Evolutionary conservation across 2,113 vertebrate genomes (phyloP).

Genomic region (Serinus canaria): DNA sequence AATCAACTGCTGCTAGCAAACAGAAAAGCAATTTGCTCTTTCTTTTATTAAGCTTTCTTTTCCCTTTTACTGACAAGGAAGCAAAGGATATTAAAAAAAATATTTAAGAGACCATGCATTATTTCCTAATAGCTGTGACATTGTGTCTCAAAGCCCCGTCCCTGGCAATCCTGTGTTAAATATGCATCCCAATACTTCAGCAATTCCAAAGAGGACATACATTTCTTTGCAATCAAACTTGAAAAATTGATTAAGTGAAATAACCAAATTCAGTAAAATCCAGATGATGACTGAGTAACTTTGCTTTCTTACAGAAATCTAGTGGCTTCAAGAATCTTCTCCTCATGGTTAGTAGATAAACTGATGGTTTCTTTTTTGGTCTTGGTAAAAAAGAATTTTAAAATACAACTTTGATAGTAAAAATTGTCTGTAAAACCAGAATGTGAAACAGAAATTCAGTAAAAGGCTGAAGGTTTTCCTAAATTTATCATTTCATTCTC

Average conservation of each 20-base stretch:
- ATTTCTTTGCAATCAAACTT: neutral
- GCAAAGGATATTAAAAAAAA: neutral
- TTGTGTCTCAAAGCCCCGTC: neutral
- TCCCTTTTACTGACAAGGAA: neutral
- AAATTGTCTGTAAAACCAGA: conserved; percentile 11
- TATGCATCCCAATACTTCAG: neutral
- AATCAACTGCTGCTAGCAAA: neutral
- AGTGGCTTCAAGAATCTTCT: neutral
- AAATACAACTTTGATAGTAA: conserved; percentile 18
- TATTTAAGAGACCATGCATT: neutral
- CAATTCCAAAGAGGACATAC: neutral
- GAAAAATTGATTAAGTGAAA: neutral
- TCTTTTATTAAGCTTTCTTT: conserved; percentile 12
- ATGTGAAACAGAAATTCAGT: neutral
- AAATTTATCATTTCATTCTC: neutral
- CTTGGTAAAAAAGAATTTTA: conserved; percentile 27
- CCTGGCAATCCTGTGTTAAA: neutral
- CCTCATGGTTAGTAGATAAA: neutral
- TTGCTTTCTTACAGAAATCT: neutral
- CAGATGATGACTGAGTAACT: neutral
- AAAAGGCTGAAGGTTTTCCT: neutral
- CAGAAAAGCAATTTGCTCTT: neutral
- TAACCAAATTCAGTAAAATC: neutral
- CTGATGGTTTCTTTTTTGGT: neutral
- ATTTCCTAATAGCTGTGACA: neutral